Base-by-base conservation (phyloP, 2,888 invertebrate species). In the Ochlodes sylvanus region DNA sequence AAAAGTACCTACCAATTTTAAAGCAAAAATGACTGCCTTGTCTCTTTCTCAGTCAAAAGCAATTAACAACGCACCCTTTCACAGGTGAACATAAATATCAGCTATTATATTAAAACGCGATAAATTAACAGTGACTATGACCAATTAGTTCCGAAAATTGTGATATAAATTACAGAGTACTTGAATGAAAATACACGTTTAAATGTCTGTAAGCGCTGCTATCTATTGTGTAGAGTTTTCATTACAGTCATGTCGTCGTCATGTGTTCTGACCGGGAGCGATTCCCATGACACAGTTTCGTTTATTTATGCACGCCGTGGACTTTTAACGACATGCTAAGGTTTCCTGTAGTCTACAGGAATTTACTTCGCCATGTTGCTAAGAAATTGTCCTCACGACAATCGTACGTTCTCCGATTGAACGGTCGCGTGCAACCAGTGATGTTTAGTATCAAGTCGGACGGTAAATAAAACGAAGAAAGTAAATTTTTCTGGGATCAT, bases 231-330 rank as follows among this genome's bases (percentile, higher is more conserved):
- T 14, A 10, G 50, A 57, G 32, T 63, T 38, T 65, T 62, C 52
- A 44, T 63, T 67, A 56, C 50, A 56, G 47, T 38, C 10, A 38
- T 38, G 54, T 66, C 54, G 55, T 47, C 60, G 50, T 34, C 66
- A 69, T 61, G 55, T 69, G 69, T 55, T 56, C 14, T n/a, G 9
- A 41, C 52, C 68, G 19, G 62, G 50, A 70, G 54, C 50, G 42
- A 21, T 70, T 69, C 68, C 65, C 68, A 38, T 50, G 50, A 34
- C 62, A 50, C 47, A n/a, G 38, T 54, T 58, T 64, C 34, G 66
- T 71, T 68, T 71, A 70, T 70, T 66, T 68, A 69, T 70, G 38
- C 41, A 10, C 19, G 41, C 15, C 52, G 54, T 41, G 54, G 60
- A 42, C 63, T 55, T 17, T 52, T 15, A 15, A 47, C 42, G 27